A percentile compares a stretch with the other conserved stretches of the same genome.
phyloP scores from a whole-genome alignment of 2,113 vertebrate species.

The Gasterosteus aculeatus region DNA sequence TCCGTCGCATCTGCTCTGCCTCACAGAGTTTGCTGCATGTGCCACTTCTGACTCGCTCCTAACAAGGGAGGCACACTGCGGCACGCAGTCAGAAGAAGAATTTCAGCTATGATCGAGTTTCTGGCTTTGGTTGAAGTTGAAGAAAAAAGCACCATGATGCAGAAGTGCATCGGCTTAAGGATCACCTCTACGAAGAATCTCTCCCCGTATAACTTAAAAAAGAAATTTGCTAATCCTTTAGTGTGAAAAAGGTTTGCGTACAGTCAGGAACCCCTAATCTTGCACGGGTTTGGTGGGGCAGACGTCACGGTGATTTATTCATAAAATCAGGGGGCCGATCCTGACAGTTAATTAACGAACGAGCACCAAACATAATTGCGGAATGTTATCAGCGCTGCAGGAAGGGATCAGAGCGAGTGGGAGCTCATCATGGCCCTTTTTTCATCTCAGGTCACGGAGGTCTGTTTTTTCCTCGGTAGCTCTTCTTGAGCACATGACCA shows the following conservation, averaged over 20 bases:
- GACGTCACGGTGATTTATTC: slow-evolving; percentile 31
- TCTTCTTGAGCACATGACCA: slow-evolving; percentile 76
- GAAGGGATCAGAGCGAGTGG: slow-evolving; percentile 6
- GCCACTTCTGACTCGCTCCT: slow-evolving; percentile 43
- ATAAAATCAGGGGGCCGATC: slow-evolving; percentile 23
- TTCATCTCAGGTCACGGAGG: slow-evolving; percentile 60
- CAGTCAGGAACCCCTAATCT: slow-evolving; percentile 21
- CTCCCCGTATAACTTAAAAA: slow-evolving; percentile 9
- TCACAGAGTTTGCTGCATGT: slow-evolving; percentile 43
- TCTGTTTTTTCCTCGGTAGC: slow-evolving; percentile 68
- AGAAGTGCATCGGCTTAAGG: neutral
- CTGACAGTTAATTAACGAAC: slow-evolving; percentile 24
- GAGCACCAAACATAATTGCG: slow-evolving; percentile 9
- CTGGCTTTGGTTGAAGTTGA: slow-evolving; percentile 18
- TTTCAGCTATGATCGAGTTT: slow-evolving; percentile 27
- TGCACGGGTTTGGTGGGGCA: slow-evolving; percentile 30
- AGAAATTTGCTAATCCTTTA: slow-evolving; percentile 44
- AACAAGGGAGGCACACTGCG: slow-evolving; percentile 59
- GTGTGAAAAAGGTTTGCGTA: slow-evolving; percentile 47
- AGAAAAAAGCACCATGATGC: neutral
- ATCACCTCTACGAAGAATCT: neutral
- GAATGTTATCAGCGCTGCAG: slow-evolving; percentile 24
- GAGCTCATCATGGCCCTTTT: slow-evolving; percentile 40
- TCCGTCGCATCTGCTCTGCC: slow-evolving; percentile 49
- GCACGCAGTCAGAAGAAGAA: slow-evolving; percentile 33